phyloP scores from a whole-genome alignment of 1,140 invertebrate genomes.

The Brachionus plicatilis region DNA sequence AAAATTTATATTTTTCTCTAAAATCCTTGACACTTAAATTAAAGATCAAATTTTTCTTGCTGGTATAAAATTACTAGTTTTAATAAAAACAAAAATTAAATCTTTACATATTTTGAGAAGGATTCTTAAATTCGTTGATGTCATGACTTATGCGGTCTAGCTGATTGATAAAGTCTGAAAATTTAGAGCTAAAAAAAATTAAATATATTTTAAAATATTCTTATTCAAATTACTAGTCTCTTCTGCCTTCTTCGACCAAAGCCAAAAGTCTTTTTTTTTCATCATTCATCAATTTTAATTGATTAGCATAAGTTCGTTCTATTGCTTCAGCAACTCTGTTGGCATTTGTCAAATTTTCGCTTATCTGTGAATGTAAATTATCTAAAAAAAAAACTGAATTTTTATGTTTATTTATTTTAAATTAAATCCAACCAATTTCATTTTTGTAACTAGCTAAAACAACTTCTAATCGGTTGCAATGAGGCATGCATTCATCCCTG shows the following conservation, averaged over 20 bases:
- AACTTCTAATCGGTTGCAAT: neutral
- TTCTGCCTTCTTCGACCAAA: neutral
- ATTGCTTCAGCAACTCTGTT: neutral
- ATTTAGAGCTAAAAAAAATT: neutral
- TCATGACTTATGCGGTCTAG: neutral
- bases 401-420: neutral
- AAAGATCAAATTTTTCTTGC: no score
- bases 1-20: no score
- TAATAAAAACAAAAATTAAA: neutral
- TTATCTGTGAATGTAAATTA: neutral
- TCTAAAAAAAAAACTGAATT: neutral
- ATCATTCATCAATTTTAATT: neutral
- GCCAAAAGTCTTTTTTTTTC: constrained; percentile 12
- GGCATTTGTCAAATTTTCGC: neutral
- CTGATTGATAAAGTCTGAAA: neutral
- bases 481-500: neutral
- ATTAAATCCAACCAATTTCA: constrained; percentile 16
- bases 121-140: neutral
- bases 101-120: constrained; percentile 30
- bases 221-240: neutral
- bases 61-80: neutral
- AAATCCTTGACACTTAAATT: no score
- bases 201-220: neutral
- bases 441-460: neutral
- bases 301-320: neutral